phyloP scores from a whole-genome alignment of 2,113 vertebrate genomes.

The Carettochelys insculpta region DNA sequence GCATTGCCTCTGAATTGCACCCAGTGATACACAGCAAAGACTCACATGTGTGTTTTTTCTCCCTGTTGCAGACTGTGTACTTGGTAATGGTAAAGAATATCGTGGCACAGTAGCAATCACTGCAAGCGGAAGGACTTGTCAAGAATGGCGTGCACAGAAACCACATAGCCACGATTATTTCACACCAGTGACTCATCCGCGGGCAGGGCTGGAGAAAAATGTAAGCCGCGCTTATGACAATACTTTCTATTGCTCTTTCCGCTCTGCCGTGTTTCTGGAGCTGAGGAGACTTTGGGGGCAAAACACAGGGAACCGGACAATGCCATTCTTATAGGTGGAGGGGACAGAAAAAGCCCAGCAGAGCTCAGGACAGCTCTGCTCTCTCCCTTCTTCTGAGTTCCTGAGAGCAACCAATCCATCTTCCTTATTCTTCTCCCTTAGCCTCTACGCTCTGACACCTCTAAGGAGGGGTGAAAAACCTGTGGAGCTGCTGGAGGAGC shows the following conservation, averaged over 20 bases:
- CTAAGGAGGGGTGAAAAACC: background rate
- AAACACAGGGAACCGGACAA: background rate
- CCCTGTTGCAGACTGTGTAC: conserved; percentile 83
- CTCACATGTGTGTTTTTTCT: background rate
- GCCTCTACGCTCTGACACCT: background rate
- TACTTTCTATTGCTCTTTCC: background rate
- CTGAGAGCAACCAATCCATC: background rate
- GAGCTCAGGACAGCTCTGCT: background rate
- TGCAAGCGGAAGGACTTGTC: conserved; percentile 81
- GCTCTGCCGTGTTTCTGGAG: background rate
- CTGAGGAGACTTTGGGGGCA: background rate
- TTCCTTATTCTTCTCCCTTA: background rate
- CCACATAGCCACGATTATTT: conserved; percentile 86
- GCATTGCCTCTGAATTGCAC: rapidly evolving
- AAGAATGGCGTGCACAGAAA: conserved; percentile 85
- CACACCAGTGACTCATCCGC: conserved; percentile 81
- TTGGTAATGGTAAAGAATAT: conserved; percentile 81
- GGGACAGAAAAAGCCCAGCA: background rate
- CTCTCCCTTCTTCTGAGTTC: background rate
- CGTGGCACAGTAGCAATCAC: conserved; percentile 86
- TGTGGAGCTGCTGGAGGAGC: background rate
- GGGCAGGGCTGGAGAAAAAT: conserved; percentile 85
- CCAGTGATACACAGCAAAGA: background rate
- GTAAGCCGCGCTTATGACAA: conserved; percentile 72
- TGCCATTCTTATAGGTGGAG: background rate